Evolutionary conservation across 2,113 vertebrate genomes (phyloP), one percentile per base, ranked within the genome.

Genomic region (Callopanchax toddi): DNA sequence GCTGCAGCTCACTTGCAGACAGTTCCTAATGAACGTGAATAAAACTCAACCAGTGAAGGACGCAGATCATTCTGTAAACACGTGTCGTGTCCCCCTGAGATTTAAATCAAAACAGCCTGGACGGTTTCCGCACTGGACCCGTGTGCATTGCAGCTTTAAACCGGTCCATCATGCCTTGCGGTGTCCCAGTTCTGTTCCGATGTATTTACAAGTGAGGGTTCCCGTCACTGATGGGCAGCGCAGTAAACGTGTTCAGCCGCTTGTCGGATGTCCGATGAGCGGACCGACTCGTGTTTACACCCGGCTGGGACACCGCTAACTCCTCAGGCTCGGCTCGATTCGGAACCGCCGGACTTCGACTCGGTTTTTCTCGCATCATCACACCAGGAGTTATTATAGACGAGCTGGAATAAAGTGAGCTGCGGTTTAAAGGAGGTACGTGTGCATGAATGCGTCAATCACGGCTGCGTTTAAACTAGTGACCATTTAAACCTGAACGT

Each of bases 111-210:
- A 53, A 4, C 17, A 46, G 21, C 15, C 58, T 48, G 15, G 25
- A 32, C 1, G n/a, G 29, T 32, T 21, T 29, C 21, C 34, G 16
- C 1, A n/a, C 43, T 40, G 36, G 68, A 40, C 70, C 58, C 74
- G 16, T 13, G 82, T 64, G 86, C 75, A 34, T 53, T 86, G 86
- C 83, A 79, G 88, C 89, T 90, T 91, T 86, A 90, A n/a, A 87
- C 78, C 21, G 79, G 79, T 89, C 88, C 91, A 79, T 83, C 79
- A 89, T 92, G 90, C 90, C 83, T 92, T 90, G 90, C 91, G 86
- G 84, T 85, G 90, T 85, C 86, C 89, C 87, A 85, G 23, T 83
- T 83, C 61, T 78, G 83, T 70, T 77, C 78, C 70, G 44, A 73
- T 65, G 82, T 84, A 83, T 83, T 74, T 69, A 65, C 78, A 50